phyloP scores from a whole-genome alignment of 92 coral and sea anemone genomes.

The Bergia puertoricense region DNA sequence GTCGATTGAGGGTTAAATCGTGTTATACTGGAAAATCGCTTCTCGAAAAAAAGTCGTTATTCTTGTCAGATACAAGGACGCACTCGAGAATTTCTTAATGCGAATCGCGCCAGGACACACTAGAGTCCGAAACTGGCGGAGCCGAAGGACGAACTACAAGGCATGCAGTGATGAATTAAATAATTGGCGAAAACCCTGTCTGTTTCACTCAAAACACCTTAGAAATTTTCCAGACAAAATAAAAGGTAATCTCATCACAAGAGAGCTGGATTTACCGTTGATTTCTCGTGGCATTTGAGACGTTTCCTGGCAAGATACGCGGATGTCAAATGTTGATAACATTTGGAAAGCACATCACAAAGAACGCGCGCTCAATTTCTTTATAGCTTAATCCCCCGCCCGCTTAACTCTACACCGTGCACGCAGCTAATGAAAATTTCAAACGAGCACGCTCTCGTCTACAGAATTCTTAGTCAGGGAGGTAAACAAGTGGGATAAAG shows the following conservation, averaged over 20 bases:
- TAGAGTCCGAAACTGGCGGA: conserved; percentile 2
- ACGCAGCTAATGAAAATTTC: conserved; percentile 17
- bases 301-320: conserved; percentile 5
- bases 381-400: conserved; percentile 15
- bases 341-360: conserved; percentile 29
- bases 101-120: conserved; percentile 14
- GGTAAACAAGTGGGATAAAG: conserved; percentile 14
- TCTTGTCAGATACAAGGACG: conserved; percentile 34
- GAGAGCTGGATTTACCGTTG: conserved; percentile 1
- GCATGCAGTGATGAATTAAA: conserved; percentile 28
- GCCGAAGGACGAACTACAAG: background rate
- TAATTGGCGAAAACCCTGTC: conserved; percentile 2
- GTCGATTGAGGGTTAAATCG: conserved; percentile 23
- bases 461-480: conserved; percentile 1
- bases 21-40: background rate
- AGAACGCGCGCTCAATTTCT: conserved; percentile 8
- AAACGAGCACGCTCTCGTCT: conserved; percentile 3
- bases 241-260: conserved; percentile 9
- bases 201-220: background rate
- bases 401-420: background rate
- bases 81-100: conserved; percentile 12
- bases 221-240: conserved; percentile 15
- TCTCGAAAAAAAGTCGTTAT: conserved; percentile 39
- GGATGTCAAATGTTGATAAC: conserved; percentile 37
- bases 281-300: conserved; percentile 2